Conservation (phyloP, 2,888 invertebrate species). For the Diachrysia chrysitis region DNA sequence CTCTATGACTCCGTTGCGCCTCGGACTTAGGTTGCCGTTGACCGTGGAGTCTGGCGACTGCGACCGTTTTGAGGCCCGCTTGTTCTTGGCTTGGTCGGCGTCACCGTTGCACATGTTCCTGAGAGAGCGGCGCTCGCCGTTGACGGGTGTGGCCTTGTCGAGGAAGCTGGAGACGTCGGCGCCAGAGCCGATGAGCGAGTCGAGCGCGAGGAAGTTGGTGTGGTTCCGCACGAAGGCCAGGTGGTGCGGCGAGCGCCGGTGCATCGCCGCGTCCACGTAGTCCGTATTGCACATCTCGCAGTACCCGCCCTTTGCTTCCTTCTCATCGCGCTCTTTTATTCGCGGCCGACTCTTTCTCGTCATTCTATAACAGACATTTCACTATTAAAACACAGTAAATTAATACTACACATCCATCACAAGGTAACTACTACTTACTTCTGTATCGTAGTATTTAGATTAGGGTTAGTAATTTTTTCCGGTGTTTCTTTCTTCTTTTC, state of each 20-base stretch:
- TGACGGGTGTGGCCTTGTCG: constrained; percentile 86
- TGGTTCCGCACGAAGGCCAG: constrained; percentile 92
- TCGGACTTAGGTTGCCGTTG: constrained; percentile 73
- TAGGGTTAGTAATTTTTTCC: constrained; percentile 65
- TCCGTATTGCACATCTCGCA: constrained; percentile 95
- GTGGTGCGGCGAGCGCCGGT: constrained; percentile 93
- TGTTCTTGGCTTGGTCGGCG: constrained; percentile 65
- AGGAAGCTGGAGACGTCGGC: constrained; percentile 92
- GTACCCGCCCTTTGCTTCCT: constrained; percentile 90
- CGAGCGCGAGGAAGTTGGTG: constrained; percentile 93
- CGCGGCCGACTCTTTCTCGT: constrained; percentile 87
- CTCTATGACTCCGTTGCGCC: constrained; percentile 73
- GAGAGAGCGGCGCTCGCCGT: constrained; percentile 79
- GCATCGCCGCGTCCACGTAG: constrained; percentile 92
- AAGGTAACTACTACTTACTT: constrained; percentile 71
- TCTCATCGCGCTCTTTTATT: constrained; percentile 82
- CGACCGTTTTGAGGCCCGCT: constrained; percentile 71
- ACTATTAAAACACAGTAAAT: constrained; percentile 30
- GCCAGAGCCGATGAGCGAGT: constrained; percentile 91
- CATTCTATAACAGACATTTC: constrained; percentile 82
- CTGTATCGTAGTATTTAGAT: constrained; percentile 65
- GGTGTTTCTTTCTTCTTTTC: constrained; percentile 77
- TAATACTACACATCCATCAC: constrained; percentile 10
- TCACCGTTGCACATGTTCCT: constrained; percentile 83
- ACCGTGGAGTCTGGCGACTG: constrained; percentile 75